Percentiles rank a stretch among this genome's conserved stretches.
Evolutionary conservation across 2,113 vertebrate genomes (phyloP).

Genomic region (Perognathus longimembris): DNA sequence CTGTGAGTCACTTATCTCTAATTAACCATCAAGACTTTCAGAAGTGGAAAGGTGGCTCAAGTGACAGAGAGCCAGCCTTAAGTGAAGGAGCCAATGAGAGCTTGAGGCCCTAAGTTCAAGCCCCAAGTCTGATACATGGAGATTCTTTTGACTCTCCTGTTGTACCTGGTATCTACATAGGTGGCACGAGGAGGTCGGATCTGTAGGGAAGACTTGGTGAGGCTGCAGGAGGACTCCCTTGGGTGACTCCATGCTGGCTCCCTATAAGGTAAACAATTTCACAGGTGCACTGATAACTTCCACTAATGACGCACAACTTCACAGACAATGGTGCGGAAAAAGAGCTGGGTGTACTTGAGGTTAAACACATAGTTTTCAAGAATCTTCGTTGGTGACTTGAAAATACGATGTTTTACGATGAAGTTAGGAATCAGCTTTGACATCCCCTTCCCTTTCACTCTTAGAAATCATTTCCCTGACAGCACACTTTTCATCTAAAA

Average conservation of each 20-base stretch:
- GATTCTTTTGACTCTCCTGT: not conserved
- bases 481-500: not conserved
- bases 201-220: too few relatives aligned
- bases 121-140: too few relatives aligned
- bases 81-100: too few relatives aligned
- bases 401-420: not conserved
- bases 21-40: too few relatives aligned
- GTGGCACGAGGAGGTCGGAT: rapidly evolving
- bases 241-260: not conserved
- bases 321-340: too few relatives aligned
- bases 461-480: slow-evolving; percentile 31
- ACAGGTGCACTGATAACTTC: not conserved
- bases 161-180: rapidly evolving
- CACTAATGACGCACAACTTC: rapidly evolving
- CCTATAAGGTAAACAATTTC: not conserved
- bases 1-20: too few relatives aligned
- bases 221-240: too few relatives aligned
- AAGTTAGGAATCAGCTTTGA: not conserved
- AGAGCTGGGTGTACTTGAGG: not conserved
- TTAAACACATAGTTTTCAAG: not conserved
- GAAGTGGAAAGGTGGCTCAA: too few relatives aligned
- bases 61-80: too few relatives aligned
- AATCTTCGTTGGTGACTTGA: not conserved
- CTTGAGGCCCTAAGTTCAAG: too few relatives aligned
- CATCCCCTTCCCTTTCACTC: not conserved